phyloP scores from a whole-genome alignment of 2,888 invertebrate genomes.

The Drosophila siamana region DNA sequence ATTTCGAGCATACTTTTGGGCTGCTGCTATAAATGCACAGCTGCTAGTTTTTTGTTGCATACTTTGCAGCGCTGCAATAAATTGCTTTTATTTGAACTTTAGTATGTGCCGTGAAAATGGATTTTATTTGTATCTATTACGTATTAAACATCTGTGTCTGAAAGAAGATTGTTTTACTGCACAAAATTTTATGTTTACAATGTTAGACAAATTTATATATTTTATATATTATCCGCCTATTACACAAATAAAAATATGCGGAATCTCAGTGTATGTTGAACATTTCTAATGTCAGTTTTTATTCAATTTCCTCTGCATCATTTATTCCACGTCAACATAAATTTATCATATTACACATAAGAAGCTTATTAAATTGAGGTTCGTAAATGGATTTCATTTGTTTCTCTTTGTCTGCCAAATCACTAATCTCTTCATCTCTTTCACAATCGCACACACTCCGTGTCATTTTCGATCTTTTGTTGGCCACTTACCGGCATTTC shows the following conservation, averaged over 20 bases:
- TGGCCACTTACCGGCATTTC: constrained; percentile 83
- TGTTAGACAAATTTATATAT: no score
- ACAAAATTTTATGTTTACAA: no score
- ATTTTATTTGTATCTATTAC: no score
- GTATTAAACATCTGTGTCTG: no score
- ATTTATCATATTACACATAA: constrained; percentile 1
- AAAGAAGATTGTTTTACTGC: no score
- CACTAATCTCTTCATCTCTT: neutral
- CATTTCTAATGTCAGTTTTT: neutral
- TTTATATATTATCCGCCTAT: no score
- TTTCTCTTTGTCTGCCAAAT: neutral
- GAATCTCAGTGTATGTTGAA: neutral
- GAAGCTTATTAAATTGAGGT: constrained; percentile 5
- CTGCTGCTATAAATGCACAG: neutral
- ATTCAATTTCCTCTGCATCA: neutral
- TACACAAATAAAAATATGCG: no score
- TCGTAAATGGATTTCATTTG: neutral
- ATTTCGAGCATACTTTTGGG: constrained; percentile 27
- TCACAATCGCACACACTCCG: neutral
- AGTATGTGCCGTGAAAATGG: no score
- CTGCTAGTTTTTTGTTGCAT: constrained; percentile 11
- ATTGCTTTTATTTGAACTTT: no score
- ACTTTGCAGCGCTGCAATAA: constrained; percentile 2
- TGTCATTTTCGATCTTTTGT: neutral
- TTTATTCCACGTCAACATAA: neutral